Conservation (phyloP, 2,888 invertebrate genomes). For the Carterocephalus palaemon region DNA sequence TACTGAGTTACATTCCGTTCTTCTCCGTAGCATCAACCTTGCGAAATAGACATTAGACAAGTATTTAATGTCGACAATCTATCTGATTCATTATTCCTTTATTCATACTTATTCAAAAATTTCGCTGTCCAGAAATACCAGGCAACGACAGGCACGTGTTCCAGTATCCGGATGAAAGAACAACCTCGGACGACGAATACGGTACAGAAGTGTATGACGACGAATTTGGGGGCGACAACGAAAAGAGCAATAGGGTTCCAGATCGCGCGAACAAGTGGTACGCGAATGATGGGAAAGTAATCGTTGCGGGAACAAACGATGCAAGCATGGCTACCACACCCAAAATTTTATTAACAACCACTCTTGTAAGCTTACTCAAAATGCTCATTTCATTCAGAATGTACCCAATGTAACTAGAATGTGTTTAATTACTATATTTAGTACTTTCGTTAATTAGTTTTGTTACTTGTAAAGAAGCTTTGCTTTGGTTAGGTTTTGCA, state of each 20-base stretch:
- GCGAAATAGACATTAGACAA: too few species aligned
- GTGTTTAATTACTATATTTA: too few species aligned
- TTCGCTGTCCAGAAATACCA: constrained; percentile 65
- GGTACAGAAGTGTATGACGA: constrained; percentile 66
- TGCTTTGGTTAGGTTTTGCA: too few species aligned
- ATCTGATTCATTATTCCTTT: too few species aligned
- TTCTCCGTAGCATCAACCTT: too few species aligned
- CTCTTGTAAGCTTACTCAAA: constrained; percentile 39
- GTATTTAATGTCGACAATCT: too few species aligned
- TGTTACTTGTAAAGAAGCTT: too few species aligned
- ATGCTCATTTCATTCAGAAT: constrained; percentile 24
- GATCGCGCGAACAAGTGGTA: constrained; percentile 76
- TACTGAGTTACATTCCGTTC: neutral
- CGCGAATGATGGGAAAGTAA: constrained; percentile 63
- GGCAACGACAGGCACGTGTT: constrained; percentile 70
- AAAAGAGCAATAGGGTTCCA: constrained; percentile 69
- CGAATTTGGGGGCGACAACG: constrained; percentile 47
- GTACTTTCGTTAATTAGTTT: too few species aligned
- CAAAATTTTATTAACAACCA: constrained; percentile 36
- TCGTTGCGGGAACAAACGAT: constrained; percentile 45
- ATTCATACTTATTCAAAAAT: constrained; percentile 7
- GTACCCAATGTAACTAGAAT: too few species aligned
- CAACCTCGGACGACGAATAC: constrained; percentile 66
- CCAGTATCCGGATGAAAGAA: constrained; percentile 63
- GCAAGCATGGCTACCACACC: constrained; percentile 36